Base-by-base conservation (phyloP, 2,797 vertebrate genomes). In the Myripristis jacobus region DNA sequence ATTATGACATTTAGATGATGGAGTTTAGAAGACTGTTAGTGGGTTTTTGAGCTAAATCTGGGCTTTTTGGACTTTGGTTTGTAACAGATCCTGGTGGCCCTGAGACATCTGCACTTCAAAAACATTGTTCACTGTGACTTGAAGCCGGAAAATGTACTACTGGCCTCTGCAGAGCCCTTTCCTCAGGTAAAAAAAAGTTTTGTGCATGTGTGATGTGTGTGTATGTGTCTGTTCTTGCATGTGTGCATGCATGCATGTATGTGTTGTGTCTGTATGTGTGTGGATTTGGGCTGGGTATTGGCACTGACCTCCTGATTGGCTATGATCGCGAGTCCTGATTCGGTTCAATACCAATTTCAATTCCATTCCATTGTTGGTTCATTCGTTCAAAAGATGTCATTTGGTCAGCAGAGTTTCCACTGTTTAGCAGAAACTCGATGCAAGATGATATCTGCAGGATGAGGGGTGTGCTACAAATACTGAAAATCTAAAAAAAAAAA, bases 111-210 rank as follows among this genome's bases (percentile, higher is more conserved):
- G 87, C 97, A 99, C 91, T 99, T 99, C 93, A 99, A 99, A 91
- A 99, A 99, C 88, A 99, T 99, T 50, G 97, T 99, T 87, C 97
- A 99, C 94, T 99, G 97, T 96, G 97, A 99, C 93, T 93, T 99
- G 92, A 99, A 99, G 93, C 97, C 97, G 12, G 97, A 99, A 92
- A 99, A 99, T 27, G 97, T 99, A 73, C 94, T 98, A 21, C 93
- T 99, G 80, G 97, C 97, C 57, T 99, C 97, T 5, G 97, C 97
- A 79, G 97, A 99, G 86, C 96, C 97, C 5, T 98, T 98, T 89
- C 97, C 97, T 92, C 97, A 98, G 94, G 97, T 97, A 85, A 89
- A 86, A 73, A 3, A 43, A 22, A 25, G 3, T 29, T 29, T 29
- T 29, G 27, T 29, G 6, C 6, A n/a, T n/a, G n/a, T n/a, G n/a